A percentile compares a stretch with the other conserved stretches of the same genome.
Evolutionary conservation across 2,888 invertebrate genomes (phyloP).

Genomic region (Gortyna flavago): DNA sequence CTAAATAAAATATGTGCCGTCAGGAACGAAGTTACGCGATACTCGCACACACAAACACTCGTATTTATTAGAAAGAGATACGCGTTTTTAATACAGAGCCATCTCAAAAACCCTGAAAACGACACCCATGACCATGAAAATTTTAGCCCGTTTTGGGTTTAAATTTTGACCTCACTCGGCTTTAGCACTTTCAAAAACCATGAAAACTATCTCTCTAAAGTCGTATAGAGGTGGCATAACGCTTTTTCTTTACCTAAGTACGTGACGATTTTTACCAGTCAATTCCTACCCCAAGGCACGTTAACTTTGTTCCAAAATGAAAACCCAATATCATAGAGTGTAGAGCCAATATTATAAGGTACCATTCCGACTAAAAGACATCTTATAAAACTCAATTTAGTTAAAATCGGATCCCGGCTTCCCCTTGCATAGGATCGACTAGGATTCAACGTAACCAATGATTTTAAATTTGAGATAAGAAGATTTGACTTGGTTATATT

Average conservation of each 20-base stretch:
- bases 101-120: background rate
- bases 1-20: background rate
- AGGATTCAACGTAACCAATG: constrained; percentile 76
- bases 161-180: background rate
- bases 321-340: constrained; percentile 45
- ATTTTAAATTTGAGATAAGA: constrained; percentile 85
- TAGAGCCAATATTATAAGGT: constrained; percentile 63
- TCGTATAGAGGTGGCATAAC: background rate
- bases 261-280: background rate
- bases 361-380: constrained; percentile 67
- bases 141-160: background rate
- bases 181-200: background rate
- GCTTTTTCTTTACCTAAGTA: background rate
- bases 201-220: background rate
- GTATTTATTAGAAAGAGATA: background rate
- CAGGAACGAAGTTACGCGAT: background rate
- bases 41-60: background rate
- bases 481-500: constrained; percentile 76
- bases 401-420: constrained; percentile 80
- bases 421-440: constrained; percentile 73
- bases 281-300: background rate
- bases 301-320: background rate
- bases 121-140: background rate
- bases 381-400: constrained; percentile 84
- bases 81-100: background rate